These are phyloP conservation scores for Desmodus rotundus DNA, from an alignment of 2,113 vertebrate species.

Conservation along the genomic window DNA sequence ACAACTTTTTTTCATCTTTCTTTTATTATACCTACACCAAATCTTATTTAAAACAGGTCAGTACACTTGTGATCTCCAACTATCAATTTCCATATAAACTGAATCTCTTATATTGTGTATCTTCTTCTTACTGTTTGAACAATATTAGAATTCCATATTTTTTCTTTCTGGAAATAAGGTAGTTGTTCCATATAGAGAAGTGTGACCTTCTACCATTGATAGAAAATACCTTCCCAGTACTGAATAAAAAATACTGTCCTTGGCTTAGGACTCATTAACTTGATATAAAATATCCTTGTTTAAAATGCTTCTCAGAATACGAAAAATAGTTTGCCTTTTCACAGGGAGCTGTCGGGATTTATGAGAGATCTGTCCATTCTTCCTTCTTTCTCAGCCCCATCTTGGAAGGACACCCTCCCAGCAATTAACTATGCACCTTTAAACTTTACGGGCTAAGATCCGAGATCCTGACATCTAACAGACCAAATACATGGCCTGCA, in stretches of 20 bases:
- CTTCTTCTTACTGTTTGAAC: constrained; percentile 45
- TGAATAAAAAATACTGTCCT: constrained; percentile 70
- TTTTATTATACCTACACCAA: neutral
- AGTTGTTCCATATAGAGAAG: constrained; percentile 60
- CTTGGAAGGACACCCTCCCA: neutral
- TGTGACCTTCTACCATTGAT: constrained; percentile 55
- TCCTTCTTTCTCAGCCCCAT: neutral
- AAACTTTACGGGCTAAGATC: neutral
- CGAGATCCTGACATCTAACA: neutral
- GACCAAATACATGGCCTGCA: neutral
- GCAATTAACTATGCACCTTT: neutral
- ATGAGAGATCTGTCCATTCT: neutral
- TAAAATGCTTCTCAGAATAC: constrained; percentile 40
- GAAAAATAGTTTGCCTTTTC: constrained; percentile 7
- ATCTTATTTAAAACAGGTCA: constrained; percentile 30
- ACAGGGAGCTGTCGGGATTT: neutral
- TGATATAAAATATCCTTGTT: constrained; percentile 52
- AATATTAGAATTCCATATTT: constrained; percentile 51
- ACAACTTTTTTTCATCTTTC: neutral
- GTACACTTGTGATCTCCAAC: neutral
- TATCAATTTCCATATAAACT: constrained; percentile 48
- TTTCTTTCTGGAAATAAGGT: constrained; percentile 59
- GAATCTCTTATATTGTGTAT: neutral
- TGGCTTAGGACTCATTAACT: constrained; percentile 50
- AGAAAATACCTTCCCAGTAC: constrained; percentile 44